phyloP scores from a whole-genome alignment of 2,797 vertebrate species.

The Pangasius macronema region DNA sequence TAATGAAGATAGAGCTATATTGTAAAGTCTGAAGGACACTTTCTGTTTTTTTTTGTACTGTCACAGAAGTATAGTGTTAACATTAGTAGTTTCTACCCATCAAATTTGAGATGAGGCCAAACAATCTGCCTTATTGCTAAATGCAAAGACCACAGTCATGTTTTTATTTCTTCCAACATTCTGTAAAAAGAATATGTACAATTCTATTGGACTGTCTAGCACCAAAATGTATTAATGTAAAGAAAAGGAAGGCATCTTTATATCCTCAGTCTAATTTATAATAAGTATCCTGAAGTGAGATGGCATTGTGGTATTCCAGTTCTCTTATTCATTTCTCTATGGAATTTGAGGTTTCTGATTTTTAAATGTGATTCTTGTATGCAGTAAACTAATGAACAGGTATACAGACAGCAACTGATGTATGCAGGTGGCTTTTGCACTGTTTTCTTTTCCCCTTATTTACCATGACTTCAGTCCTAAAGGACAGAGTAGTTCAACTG shows the following conservation, averaged over 20 bases:
- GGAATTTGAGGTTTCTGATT: conserved; percentile 49
- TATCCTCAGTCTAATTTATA: conserved; percentile 34
- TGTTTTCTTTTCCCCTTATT: conserved; percentile 56
- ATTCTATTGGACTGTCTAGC: conserved; percentile 11
- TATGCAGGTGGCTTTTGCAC: conserved; percentile 65
- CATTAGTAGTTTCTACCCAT: conserved; percentile 2
- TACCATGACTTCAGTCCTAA: conserved; percentile 65
- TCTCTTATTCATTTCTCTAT: conserved; percentile 54
- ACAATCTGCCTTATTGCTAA: conserved; percentile 14
- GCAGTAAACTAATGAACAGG: conserved; percentile 58
- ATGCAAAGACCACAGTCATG: conserved; percentile 24
- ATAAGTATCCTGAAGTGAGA: conserved; percentile 21
- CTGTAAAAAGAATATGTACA: conserved; percentile 6
- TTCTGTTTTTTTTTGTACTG: not conserved
- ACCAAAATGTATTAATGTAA: conserved; percentile 39
- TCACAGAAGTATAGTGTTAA: conserved; percentile 9
- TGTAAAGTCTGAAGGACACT: conserved; percentile 43
- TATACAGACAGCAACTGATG: conserved; percentile 56
- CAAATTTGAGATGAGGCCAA: conserved; percentile 5
- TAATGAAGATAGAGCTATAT: conserved; percentile 29
- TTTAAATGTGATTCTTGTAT: conserved; percentile 53
- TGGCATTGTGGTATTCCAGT: conserved; percentile 51
- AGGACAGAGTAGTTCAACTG: conserved; percentile 59
- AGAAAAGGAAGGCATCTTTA: conserved; percentile 19
- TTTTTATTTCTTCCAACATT: conserved; percentile 22